Evolutionary conservation across 2,797 vertebrate genomes (phyloP).

Genomic region (Danio kyathit): DNA sequence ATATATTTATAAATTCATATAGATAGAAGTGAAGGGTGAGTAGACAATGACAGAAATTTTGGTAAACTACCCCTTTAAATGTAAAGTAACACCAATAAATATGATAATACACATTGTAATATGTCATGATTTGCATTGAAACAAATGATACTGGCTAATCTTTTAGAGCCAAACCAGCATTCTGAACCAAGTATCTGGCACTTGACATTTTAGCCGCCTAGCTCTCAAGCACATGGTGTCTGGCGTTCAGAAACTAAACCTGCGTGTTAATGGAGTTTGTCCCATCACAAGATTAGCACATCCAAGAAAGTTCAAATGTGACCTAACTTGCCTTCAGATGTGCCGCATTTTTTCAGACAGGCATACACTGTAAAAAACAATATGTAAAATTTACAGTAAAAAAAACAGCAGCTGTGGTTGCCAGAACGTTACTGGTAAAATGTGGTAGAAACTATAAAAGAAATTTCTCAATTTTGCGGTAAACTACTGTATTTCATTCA

Average conservation of each 20-base stretch:
- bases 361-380: too few relatives aligned
- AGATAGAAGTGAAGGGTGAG: too few relatives aligned
- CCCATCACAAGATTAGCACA: neutral
- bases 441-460: too few relatives aligned
- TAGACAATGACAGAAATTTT: too few relatives aligned
- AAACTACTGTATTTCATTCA: too few relatives aligned
- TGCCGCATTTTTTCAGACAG: neutral
- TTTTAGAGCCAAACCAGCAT: neutral
- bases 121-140: neutral
- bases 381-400: too few relatives aligned
- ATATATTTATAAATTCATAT: too few relatives aligned
- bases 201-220: neutral
- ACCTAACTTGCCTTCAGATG: constrained; percentile 47
- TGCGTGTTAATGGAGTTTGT: constrained; percentile 18
- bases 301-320: constrained; percentile 48
- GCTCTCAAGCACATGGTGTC: neutral
- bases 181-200: neutral
- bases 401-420: too few relatives aligned
- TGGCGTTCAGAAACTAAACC: constrained; percentile 37
- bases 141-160: neutral
- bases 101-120: neutral
- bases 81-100: neutral
- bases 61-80: too few relatives aligned
- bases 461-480: too few relatives aligned
- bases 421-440: too few relatives aligned